Percentiles rank a stretch among this genome's conserved stretches.
Conservation (phyloP, 64 coral and sea anemone genomes). For the Trachythela sp. region DNA sequence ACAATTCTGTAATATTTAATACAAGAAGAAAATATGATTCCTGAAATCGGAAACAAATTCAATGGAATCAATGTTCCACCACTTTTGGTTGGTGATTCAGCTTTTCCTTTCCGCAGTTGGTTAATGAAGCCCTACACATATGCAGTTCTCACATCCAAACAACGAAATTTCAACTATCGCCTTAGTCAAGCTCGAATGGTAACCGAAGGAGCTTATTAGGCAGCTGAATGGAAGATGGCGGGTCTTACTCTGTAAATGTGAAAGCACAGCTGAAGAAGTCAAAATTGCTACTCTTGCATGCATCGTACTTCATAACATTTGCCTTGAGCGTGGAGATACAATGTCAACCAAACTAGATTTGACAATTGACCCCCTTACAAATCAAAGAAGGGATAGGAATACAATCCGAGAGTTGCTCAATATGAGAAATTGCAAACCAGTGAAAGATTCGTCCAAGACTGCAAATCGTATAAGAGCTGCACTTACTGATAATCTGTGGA, state of each 20-base stretch:
- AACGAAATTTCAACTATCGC: constrained; percentile 17
- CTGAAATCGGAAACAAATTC: background rate
- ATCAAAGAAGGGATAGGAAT: background rate
- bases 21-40: background rate
- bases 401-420: background rate
- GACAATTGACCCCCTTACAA: constrained; percentile 12
- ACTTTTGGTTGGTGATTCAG: background rate
- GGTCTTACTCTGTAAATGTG: background rate
- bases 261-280: constrained; percentile 1
- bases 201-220: background rate
- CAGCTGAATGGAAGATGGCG: background rate
- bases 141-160: background rate
- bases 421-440: background rate
- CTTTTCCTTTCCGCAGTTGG: background rate
- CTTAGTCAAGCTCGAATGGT: background rate
- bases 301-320: background rate
- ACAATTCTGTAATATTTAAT: background rate
- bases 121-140: background rate
- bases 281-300: background rate
- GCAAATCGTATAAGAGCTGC: background rate
- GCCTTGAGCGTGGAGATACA: background rate
- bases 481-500: background rate
- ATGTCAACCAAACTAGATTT: constrained; percentile 7
- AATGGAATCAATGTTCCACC: constrained; percentile 5
- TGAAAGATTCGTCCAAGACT: background rate